Evolutionary conservation across 2,888 invertebrate species (phyloP), one percentile per base, ranked within the genome.

Genomic region (Eupelmus urozonus): DNA sequence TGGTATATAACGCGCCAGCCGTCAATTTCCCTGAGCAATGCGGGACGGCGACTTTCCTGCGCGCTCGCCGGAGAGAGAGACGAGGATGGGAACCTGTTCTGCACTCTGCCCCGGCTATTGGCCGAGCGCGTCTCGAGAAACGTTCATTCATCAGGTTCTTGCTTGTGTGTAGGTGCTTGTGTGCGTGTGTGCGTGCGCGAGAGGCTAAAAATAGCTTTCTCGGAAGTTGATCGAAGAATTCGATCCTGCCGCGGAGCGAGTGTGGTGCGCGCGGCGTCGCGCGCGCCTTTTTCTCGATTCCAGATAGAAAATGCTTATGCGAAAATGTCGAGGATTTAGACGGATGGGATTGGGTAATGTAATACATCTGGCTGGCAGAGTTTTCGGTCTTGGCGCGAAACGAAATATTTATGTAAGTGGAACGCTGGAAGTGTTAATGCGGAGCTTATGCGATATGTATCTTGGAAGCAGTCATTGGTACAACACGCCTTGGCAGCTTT

Each of bases 191-290:
- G 16, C 0, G 7, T 40, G 59, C 51, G 42, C 13, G 23, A 13
- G 34, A 4, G 42, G 76, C 84, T 88, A 87, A 87, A 88, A 88
- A 88, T 88, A 88, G 85, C 84, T 82, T 86, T 87, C 85, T 84
- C 84, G 85, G 87, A 88, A 87, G 85, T 82, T 83, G 82, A 83
- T 82, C 82, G 81, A 82, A 82, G 82, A 83, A 82, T 80, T 79
- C 84, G 82, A 84, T 82, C 82, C 78, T 81, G 76, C 74, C 9
- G n/a, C 18, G 53, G 20, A 20, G 11, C 63, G 16, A 16, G 45
- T 9, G 34, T 9, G 9, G 5, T 9, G 3, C 34, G 34, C 3
- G 34, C 34, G 5, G 34, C 9, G 3, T 34, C 34, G 9, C n/a
- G 34, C 34, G 34, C 34, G 3, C 34, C 34, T 34, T 34, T 34